Evolutionary conservation across 1,140 invertebrate species (phyloP).

Genomic region (Drosophila sp.): DNA sequence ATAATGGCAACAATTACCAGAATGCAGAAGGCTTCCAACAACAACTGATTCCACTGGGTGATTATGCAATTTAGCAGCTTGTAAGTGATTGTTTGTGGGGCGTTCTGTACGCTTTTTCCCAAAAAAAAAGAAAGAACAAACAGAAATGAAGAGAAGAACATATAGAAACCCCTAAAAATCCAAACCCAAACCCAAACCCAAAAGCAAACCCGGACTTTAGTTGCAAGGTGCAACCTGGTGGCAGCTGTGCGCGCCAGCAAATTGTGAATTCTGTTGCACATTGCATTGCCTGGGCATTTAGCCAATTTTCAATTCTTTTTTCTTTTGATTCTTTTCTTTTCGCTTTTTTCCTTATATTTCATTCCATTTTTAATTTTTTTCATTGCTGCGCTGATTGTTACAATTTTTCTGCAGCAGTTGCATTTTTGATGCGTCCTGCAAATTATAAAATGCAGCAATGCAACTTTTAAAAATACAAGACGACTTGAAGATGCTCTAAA

Average conservation of each 20-base stretch:
- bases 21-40: constrained; percentile 25
- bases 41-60: constrained; percentile 72
- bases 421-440: constrained; percentile 25
- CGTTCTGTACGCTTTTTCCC: constrained; percentile 55
- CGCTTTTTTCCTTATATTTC: not conserved
- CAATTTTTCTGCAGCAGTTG: constrained; percentile 74
- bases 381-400: constrained; percentile 70
- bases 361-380: constrained; percentile 7
- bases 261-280: constrained; percentile 71
- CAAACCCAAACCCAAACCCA: no score
- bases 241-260: constrained; percentile 70
- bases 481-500: not conserved
- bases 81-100: constrained; percentile 83
- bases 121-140: not conserved
- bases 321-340: not conserved
- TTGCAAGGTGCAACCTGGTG: constrained; percentile 41
- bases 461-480: not conserved
- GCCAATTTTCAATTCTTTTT: constrained; percentile 50
- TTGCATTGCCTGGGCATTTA: constrained; percentile 65
- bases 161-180: constrained; percentile 5
- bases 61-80: constrained; percentile 84
- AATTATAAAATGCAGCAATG: constrained; percentile 8
- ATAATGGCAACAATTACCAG: constrained; percentile 81
- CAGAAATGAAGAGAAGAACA: no score
- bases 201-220: constrained; percentile 22